A percentile compares a stretch with the other conserved stretches of the same genome.
phyloP scores from a whole-genome alignment of 2,797 vertebrate genomes.

The Steatocranus sp. region DNA sequence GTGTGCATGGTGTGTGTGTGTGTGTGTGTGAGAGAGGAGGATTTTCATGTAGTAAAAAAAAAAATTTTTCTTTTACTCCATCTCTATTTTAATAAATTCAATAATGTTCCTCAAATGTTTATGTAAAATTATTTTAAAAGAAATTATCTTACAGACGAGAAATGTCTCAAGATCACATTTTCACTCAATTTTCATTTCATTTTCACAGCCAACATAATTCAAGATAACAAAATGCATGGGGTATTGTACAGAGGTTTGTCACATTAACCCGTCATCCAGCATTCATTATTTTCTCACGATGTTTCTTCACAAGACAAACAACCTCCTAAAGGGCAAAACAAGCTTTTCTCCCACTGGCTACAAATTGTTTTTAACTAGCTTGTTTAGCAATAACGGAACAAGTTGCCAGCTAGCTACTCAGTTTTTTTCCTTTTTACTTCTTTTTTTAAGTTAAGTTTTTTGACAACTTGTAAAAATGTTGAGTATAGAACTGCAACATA shows the following conservation, averaged over 20 bases:
- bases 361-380: background rate
- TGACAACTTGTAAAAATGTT: background rate
- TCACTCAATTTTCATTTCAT: background rate
- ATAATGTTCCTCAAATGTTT: background rate
- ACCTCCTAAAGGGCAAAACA: background rate
- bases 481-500: background rate
- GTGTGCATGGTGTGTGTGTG: background rate
- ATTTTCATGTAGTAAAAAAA: background rate
- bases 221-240: background rate
- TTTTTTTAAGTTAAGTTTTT: accelerated
- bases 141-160: accelerated
- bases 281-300: background rate
- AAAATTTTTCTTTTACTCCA: accelerated
- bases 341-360: background rate
- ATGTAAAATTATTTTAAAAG: background rate
- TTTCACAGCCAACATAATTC: background rate
- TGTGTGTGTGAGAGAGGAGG: background rate
- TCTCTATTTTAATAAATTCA: background rate
- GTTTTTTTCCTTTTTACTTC: background rate
- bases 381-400: background rate
- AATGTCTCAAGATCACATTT: background rate
- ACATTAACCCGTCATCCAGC: background rate
- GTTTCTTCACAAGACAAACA: background rate
- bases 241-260: background rate
- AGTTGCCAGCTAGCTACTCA: accelerated